Conservation (phyloP, 2,113 vertebrate genomes). For the Odobenus rosmarus region DNA sequence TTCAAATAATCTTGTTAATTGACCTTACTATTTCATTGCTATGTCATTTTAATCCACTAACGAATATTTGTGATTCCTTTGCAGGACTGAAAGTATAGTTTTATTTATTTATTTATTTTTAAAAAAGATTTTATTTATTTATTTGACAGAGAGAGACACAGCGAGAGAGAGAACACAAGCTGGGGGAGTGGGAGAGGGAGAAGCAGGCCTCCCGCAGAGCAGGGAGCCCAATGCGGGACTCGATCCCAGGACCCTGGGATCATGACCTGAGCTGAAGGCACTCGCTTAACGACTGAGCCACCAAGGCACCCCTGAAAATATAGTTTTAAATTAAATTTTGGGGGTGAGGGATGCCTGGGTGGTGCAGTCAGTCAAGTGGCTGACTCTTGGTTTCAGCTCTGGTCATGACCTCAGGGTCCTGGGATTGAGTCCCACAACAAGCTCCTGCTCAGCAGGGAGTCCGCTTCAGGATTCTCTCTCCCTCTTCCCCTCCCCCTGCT, state of each 20-base stretch:
- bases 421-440: background rate
- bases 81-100: background rate
- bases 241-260: no score
- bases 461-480: background rate
- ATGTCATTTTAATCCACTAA: slow-evolving; percentile 5
- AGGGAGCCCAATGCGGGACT: no score
- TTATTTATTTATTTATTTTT: no score
- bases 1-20: slow-evolving; percentile 31
- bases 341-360: background rate
- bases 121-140: no score
- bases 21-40: background rate
- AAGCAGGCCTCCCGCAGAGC: no score
- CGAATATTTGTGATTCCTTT: background rate
- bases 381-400: background rate
- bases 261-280: no score
- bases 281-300: no score
- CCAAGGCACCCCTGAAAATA: no score
- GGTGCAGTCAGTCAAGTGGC: background rate
- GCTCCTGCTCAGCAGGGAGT: background rate
- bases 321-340: background rate
- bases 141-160: no score
- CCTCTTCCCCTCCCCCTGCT: background rate
- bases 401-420: background rate
- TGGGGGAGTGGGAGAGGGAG: no score
- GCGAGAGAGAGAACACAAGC: no score